Conservation (phyloP, 2,797 vertebrate species). For the Hephaestus fuliginosus region DNA sequence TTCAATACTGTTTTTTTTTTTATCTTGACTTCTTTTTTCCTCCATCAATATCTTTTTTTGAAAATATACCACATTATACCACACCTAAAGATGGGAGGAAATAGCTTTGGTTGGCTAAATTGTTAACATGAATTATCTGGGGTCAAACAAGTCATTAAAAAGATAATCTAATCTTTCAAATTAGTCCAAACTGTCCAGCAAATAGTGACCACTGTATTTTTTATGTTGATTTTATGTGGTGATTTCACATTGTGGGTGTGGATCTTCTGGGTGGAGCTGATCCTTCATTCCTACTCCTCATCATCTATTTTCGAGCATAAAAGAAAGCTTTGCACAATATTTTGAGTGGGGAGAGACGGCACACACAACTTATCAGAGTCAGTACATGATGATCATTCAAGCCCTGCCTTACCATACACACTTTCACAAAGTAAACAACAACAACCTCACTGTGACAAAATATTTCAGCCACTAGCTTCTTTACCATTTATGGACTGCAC, state of each 20-base stretch:
- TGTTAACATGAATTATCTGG: not conserved
- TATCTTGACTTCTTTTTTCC: not conserved
- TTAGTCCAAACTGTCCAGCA: not conserved
- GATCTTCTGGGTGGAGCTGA: not conserved
- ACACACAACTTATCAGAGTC: not conserved
- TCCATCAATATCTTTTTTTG: not conserved
- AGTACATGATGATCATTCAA: not conserved
- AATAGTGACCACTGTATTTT: not conserved
- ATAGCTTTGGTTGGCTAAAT: not conserved
- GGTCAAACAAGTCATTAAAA: conserved; percentile 4
- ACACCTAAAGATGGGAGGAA: not conserved
- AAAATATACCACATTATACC: not conserved
- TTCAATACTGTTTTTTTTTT: not conserved
- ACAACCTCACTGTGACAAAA: conserved; percentile 15
- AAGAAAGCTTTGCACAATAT: not conserved
- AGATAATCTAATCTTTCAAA: not conserved
- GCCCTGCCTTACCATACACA: not conserved
- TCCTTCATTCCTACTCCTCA: not conserved
- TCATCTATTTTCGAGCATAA: not conserved
- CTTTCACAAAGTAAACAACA: conserved; percentile 10
- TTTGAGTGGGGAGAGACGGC: not conserved
- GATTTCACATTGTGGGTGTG: not conserved
- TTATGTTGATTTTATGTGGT: not conserved
- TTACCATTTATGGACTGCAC: conserved; percentile 18
- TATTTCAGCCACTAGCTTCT: conserved; percentile 18